Percentiles rank a stretch among this genome's conserved stretches.
Evolutionary conservation across 2,888 invertebrate species (phyloP).

Genomic region (Eumerus sabulonum): DNA sequence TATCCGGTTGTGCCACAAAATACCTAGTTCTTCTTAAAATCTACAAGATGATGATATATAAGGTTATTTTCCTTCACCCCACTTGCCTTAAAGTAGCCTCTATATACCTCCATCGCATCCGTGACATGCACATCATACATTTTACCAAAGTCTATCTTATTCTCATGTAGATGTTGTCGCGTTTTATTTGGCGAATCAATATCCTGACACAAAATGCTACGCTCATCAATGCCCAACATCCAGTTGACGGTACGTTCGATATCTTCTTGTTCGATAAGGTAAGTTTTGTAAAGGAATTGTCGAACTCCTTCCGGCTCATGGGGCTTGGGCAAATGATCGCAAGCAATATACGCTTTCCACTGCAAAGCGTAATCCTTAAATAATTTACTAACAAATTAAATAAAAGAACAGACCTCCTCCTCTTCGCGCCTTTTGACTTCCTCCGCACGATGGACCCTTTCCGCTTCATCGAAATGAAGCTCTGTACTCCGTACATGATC

Average conservation of each 20-base stretch:
- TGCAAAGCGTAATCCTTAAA: no score
- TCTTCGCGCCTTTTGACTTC: neutral
- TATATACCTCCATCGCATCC: constrained; percentile 68
- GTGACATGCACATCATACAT: constrained; percentile 70
- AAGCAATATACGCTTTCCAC: constrained; percentile 73
- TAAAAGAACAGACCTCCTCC: neutral
- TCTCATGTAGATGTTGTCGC: constrained; percentile 40
- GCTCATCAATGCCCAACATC: constrained; percentile 73
- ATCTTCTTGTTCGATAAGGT: constrained; percentile 69
- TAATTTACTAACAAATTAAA: no score
- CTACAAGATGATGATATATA: no score
- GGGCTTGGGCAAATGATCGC: constrained; percentile 74
- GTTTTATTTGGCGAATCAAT: constrained; percentile 71
- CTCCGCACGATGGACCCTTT: no score
- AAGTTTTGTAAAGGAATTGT: constrained; percentile 71
- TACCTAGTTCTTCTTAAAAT: constrained; percentile 62
- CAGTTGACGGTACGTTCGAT: constrained; percentile 71
- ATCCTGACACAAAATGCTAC: constrained; percentile 73
- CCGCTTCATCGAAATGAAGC: constrained; percentile 8
- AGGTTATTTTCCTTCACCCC: no score
- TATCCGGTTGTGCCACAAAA: constrained; percentile 55
- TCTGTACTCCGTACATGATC: constrained; percentile 68
- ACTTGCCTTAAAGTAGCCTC: no score
- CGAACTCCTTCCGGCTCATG: constrained; percentile 72
- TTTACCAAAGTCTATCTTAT: constrained; percentile 69